Percentiles rank a stretch among this genome's conserved stretches.
Evolutionary conservation across 1,140 invertebrate genomes (phyloP).

Genomic region (Calosoma granatense): DNA sequence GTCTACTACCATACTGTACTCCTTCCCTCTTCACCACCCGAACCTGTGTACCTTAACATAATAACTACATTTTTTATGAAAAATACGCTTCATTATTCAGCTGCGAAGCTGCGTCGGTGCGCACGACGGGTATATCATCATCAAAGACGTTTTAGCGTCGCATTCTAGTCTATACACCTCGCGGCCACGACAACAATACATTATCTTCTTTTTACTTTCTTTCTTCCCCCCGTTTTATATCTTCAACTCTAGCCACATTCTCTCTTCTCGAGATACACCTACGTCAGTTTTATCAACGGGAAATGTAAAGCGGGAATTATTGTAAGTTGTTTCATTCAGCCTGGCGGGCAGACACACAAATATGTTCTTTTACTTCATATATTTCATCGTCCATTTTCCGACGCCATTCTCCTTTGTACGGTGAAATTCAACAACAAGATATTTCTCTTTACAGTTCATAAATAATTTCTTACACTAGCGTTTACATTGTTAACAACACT

Average conservation of each 20-base stretch:
- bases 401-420: neutral
- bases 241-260: neutral
- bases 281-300: neutral
- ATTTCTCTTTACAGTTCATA: neutral
- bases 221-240: neutral
- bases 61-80: constrained; percentile 9
- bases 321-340: neutral
- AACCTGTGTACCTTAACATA: constrained; percentile 2
- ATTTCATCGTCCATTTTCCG: neutral
- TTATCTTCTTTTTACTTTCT: neutral
- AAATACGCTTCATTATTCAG: constrained; percentile 7
- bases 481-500: neutral
- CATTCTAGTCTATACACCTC: neutral
- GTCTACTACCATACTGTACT: too few species aligned
- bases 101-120: neutral
- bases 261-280: neutral
- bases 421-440: too few species aligned
- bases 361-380: neutral
- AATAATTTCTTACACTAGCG: neutral
- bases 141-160: constrained; percentile 1
- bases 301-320: neutral
- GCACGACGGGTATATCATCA: neutral
- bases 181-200: neutral
- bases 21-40: neutral
- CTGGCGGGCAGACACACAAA: neutral